Conservation (phyloP, 2,113 vertebrate species). For the Tor tambroides region DNA sequence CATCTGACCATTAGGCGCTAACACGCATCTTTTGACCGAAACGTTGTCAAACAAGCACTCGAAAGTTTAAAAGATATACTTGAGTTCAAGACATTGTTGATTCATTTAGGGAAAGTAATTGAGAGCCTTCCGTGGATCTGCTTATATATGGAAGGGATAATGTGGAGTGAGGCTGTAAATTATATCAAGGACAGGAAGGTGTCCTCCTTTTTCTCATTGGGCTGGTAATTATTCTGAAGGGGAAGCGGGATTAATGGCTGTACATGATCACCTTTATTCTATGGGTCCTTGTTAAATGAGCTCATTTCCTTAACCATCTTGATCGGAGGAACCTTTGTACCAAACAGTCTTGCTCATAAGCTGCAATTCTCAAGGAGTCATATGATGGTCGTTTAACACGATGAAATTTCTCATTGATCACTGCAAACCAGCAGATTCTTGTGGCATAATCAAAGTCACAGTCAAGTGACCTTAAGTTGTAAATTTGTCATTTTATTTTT, state of each 20-base stretch:
- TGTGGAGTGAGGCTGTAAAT: conserved; percentile 12
- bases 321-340: neutral
- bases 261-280: conserved; percentile 33
- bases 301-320: conserved; percentile 5
- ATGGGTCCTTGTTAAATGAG: conserved; percentile 37
- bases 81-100: neutral
- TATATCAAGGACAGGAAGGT: conserved; percentile 2
- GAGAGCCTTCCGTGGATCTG: neutral
- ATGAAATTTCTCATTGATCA: neutral
- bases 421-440: neutral
- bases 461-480: neutral
- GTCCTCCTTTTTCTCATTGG: conserved; percentile 26
- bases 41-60: neutral
- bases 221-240: conserved; percentile 12
- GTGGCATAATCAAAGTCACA: neutral
- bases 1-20: neutral
- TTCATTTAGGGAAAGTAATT: neutral
- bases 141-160: neutral
- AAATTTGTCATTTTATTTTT: neutral
- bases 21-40: neutral
- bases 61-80: neutral
- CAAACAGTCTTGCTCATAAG: neutral
- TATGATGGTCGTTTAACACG: neutral
- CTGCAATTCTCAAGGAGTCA: neutral
- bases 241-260: neutral